Conservation (phyloP, 2,113 vertebrate genomes). For the Cyanoderma ruficeps region DNA sequence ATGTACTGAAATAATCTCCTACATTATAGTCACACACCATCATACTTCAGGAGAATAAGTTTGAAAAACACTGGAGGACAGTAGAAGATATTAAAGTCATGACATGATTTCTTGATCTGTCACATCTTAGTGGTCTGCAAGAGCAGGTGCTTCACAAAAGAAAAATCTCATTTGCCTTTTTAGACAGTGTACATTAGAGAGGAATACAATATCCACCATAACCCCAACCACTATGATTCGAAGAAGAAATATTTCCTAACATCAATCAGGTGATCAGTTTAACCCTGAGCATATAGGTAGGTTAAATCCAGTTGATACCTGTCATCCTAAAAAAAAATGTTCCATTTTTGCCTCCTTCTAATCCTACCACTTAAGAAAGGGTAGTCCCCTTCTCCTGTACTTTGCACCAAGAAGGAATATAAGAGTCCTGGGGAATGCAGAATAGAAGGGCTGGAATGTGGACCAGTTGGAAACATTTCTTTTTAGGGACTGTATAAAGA, state of each 20-base stretch:
- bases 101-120: not conserved
- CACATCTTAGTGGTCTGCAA: not conserved
- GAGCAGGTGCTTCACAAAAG: not conserved
- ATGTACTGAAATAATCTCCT: not conserved
- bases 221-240: not conserved
- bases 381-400: not conserved
- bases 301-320: not conserved
- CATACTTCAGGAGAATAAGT: not conserved
- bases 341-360: not conserved
- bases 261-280: not conserved
- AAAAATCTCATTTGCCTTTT: not conserved
- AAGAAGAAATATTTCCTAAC: not conserved
- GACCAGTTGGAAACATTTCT: not conserved
- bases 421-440: not conserved
- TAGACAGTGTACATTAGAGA: not conserved
- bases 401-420: not conserved
- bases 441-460: not conserved
- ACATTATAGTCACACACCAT: not conserved
- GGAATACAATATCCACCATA: not conserved
- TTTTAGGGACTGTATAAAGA: not conserved
- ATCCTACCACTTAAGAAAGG: not conserved
- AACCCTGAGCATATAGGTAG: not conserved
- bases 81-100: not conserved
- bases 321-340: not conserved
- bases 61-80: not conserved